Conservation (phyloP, 1,140 invertebrate species). For the Aphaenogaster ashmeadi region DNA sequence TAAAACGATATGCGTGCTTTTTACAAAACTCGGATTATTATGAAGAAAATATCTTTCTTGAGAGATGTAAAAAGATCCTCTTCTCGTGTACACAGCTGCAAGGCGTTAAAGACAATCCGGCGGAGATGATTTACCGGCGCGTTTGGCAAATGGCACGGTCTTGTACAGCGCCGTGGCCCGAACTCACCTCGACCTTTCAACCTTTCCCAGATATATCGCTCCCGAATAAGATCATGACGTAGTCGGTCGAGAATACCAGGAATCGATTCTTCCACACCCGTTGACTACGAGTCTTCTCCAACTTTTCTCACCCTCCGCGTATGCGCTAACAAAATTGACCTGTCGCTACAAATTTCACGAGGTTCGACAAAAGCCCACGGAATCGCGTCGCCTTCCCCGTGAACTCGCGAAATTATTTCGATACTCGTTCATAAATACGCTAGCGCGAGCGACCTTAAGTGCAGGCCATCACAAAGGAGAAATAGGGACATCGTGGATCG, state of each 20-base stretch:
- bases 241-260: conserved; percentile 21
- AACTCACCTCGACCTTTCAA: conserved; percentile 45
- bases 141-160: conserved; percentile 63
- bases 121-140: conserved; percentile 58
- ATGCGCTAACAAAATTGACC: conserved; percentile 52
- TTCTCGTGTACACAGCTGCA: conserved; percentile 3
- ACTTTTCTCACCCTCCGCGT: not conserved
- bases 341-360: conserved; percentile 53
- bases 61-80: conserved; percentile 1
- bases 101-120: conserved; percentile 51
- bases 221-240: conserved; percentile 61
- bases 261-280: conserved; percentile 52
- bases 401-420: conserved; percentile 55
- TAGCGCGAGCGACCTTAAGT: conserved; percentile 3
- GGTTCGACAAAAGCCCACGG: conserved; percentile 21
- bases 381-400: conserved; percentile 34
- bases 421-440: conserved; percentile 48
- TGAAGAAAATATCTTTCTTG: conserved; percentile 5
- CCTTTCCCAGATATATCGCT: conserved; percentile 65
- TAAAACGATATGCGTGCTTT: not conserved
- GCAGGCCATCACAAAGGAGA: conserved; percentile 19
- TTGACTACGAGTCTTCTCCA: conserved; percentile 11
- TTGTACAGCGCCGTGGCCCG: conserved; percentile 42
- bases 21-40: not conserved
- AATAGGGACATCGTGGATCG: not conserved